These are phyloP conservation scores for Lamprologus lemairii DNA, from an alignment of 2,113 vertebrate genomes.

Conservation along the genomic window DNA sequence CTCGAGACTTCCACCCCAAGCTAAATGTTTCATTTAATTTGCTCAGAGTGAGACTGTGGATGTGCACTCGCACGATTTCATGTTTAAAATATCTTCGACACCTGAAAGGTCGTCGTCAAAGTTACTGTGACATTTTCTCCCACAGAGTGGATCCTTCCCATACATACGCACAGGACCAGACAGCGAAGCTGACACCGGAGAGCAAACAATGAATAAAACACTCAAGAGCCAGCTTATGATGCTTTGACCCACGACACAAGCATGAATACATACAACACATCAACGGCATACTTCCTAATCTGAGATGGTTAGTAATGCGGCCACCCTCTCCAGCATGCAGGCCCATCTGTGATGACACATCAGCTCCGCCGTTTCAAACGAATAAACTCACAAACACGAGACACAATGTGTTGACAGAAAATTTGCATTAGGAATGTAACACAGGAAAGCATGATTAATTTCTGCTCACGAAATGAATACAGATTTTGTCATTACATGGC, in stretches of 20 bases:
- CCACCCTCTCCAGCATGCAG: conserved; percentile 49
- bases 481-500: conserved; percentile 73
- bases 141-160: background rate
- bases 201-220: conserved; percentile 56
- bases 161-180: conserved; percentile 6
- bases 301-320: conserved; percentile 54
- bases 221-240: conserved; percentile 22
- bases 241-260: conserved; percentile 51
- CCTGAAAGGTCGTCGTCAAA: conserved; percentile 26
- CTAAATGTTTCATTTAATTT: conserved; percentile 21
- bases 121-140: conserved; percentile 50
- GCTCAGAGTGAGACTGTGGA: background rate
- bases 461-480: conserved; percentile 70
- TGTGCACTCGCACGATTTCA: background rate
- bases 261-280: conserved; percentile 67
- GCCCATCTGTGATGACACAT: conserved; percentile 72
- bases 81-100: conserved; percentile 45
- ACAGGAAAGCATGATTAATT: conserved; percentile 63
- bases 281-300: conserved; percentile 61
- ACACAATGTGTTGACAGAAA: conserved; percentile 36
- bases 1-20: background rate
- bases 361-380: conserved; percentile 58
- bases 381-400: conserved; percentile 61
- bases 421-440: conserved; percentile 68
- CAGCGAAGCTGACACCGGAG: background rate